These are phyloP conservation scores for Hiodon alosoides DNA, from an alignment of 2,113 vertebrate species.

Conservation along the genomic window DNA sequence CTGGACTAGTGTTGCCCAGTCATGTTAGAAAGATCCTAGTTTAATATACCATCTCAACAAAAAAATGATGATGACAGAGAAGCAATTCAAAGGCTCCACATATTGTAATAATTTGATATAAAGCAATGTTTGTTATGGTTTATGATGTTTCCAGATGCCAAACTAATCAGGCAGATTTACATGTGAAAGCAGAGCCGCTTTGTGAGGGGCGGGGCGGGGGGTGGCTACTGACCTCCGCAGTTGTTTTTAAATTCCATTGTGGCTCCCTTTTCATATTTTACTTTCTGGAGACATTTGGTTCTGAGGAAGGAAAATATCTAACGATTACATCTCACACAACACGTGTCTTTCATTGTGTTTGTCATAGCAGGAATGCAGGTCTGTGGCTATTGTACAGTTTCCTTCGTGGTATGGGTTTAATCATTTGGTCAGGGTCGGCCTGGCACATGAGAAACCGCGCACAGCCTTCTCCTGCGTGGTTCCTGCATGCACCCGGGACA, in stretches of 20 bases:
- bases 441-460: not conserved
- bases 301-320: slow-evolving; percentile 4
- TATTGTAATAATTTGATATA: not conserved
- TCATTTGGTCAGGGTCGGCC: slow-evolving; percentile 4
- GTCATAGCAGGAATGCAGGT: slow-evolving; percentile 32
- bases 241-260: not conserved
- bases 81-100: not conserved
- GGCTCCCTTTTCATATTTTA: not conserved
- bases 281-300: not conserved
- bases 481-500: not conserved
- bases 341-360: slow-evolving; percentile 35
- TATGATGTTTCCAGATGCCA: slow-evolving; percentile 1
- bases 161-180: not conserved
- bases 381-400: slow-evolving; percentile 15
- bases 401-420: slow-evolving; percentile 25
- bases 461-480: not conserved
- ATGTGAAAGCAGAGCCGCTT: not conserved
- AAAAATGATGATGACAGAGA: not conserved
- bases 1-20: not conserved
- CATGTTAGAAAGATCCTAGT: not conserved
- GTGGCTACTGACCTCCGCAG: not conserved
- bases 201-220: not conserved
- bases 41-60: not conserved
- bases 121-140: not conserved
- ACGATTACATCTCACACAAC: slow-evolving; percentile 30